Base-by-base conservation (phyloP, 2,113 vertebrate species). In the Chitala chitala region DNA sequence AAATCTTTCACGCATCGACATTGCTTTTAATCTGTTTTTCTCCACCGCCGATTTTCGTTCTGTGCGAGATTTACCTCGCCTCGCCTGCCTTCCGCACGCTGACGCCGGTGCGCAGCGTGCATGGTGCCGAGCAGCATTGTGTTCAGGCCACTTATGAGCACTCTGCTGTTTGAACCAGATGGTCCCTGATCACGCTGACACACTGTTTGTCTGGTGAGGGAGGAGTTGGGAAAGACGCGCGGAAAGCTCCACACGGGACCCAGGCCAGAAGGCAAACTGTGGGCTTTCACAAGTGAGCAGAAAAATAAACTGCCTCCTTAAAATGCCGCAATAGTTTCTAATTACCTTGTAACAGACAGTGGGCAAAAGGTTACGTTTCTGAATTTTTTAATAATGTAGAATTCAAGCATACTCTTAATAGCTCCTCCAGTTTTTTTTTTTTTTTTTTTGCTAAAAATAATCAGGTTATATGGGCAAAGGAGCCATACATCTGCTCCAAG, bases 181-280 rank as follows among this genome's bases (percentile, higher is more conserved):
- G 93, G 91, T 90, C 93, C 88, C 86, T 88, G 90, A 94, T 95
- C 92, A 88, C 90, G 90, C 88, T 89, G 89, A 87, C 48, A 83
- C 85, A 77, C 78, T 91, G 88, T 89, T 88, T 86, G 88, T 93
- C 90, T 92, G 91, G 92, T 90, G 84, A 83, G 82, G 85, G 83
- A 89, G 87, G 86, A 81, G 84, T 88, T 90, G 91, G 89, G 90
- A 86, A 89, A 87, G 85, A 87, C 86, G 78, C 89, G 85, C 78
- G 84, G 88, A 89, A 80, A 82, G 88, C n/a, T n/a, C 85, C 86
- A 65, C 82, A 84, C 86, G 89, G 91, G 90, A 90, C 83, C 82
- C 75, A 80, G 84, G 90, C 89, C 90, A 91, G 86, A 83, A 81
- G 75, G 83, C n/a, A n/a, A n/a, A n/a, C n/a, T n/a, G n/a, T n/a